These are phyloP conservation scores for Lates calcarifer DNA, from an alignment of 2,113 vertebrate species.

Conservation along the genomic window DNA sequence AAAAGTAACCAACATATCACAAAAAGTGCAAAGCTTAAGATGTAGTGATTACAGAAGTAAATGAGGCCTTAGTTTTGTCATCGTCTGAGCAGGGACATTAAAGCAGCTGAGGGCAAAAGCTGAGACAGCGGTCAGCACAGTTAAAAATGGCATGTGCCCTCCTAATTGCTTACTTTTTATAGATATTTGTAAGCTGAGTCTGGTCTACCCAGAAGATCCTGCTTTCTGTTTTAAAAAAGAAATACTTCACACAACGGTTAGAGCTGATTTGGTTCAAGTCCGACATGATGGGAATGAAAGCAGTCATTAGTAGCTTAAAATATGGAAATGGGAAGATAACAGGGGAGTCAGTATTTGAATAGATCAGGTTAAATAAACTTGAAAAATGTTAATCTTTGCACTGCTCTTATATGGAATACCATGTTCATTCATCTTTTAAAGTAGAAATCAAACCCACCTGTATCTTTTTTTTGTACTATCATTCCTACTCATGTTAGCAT, in stretches of 20 bases:
- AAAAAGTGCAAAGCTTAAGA: not conserved
- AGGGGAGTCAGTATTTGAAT: constrained; percentile 2
- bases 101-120: not conserved
- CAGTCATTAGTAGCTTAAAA: constrained; percentile 2
- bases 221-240: not conserved
- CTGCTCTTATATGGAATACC: not conserved
- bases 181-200: not conserved
- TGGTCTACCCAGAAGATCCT: not conserved
- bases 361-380: constrained; percentile 12
- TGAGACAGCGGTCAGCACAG: not conserved
- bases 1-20: not conserved
- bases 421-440: not conserved
- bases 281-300: not conserved
- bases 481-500: constrained; percentile 24
- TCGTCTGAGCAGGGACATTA: not conserved
- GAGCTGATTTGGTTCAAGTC: not conserved
- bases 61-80: not conserved
- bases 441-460: not conserved
- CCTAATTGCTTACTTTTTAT: not conserved
- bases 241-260: not conserved
- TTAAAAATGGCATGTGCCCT: not conserved
- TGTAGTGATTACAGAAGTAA: not conserved
- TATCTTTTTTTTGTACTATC: constrained; percentile 8
- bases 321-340: not conserved
- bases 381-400: not conserved